phyloP scores from a whole-genome alignment of 2,888 invertebrate species.

The Molanna angustata region DNA sequence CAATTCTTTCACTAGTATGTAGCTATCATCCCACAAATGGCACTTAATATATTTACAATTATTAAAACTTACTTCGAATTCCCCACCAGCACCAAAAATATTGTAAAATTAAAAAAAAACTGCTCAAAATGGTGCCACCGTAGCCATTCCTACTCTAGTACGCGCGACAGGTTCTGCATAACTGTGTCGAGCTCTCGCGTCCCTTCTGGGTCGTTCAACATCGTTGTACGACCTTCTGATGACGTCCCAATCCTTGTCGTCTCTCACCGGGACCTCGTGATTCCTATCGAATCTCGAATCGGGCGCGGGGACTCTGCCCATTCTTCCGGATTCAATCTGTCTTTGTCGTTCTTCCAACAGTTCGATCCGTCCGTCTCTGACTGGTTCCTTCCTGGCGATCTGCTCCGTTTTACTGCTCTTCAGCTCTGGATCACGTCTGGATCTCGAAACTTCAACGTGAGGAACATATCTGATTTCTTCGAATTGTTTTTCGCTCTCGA shows the following conservation, averaged over 20 bases:
- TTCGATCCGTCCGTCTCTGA: slow-evolving; percentile 28
- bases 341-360: slow-evolving; percentile 30
- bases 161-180: slow-evolving; percentile 65
- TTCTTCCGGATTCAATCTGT: slow-evolving; percentile 29
- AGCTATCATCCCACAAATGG: too few relatives aligned
- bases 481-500: slow-evolving; percentile 32
- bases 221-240: slow-evolving; percentile 28
- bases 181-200: slow-evolving; percentile 56
- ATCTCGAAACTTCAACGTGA: slow-evolving; percentile 25
- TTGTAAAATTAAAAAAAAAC: too few relatives aligned
- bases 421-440: slow-evolving; percentile 24
- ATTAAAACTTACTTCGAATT: too few relatives aligned
- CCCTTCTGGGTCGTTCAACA: slow-evolving; percentile 29
- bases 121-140: slow-evolving; percentile 50
- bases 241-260: slow-evolving; percentile 29
- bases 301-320: slow-evolving; percentile 7
- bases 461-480: slow-evolving; percentile 31
- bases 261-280: slow-evolving; percentile 17
- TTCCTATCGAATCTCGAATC: slow-evolving; percentile 27
- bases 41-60: too few relatives aligned
- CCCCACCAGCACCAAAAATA: too few relatives aligned
- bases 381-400: slow-evolving; percentile 19
- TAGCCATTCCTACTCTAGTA: slow-evolving; percentile 47
- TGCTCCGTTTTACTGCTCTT: slow-evolving; percentile 21
- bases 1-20: too few relatives aligned